phyloP scores from a whole-genome alignment of 2,888 invertebrate species.

The Drosophila mulleri region DNA sequence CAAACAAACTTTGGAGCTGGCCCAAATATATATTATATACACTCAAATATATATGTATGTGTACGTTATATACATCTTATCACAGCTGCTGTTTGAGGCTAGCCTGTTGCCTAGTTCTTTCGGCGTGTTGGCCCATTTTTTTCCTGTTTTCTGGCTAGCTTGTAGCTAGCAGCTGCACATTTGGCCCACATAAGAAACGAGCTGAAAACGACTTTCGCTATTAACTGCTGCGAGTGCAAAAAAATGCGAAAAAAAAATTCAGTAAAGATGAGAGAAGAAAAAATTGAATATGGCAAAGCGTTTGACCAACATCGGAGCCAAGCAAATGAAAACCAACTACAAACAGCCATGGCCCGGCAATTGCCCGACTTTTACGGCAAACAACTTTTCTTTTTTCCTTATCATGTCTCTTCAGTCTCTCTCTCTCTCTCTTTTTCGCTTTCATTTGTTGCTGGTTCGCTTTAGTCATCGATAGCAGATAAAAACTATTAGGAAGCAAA shows the following conservation, averaged over 20 bases:
- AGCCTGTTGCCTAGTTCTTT: slow-evolving; percentile 44
- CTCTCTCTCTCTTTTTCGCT: slow-evolving; percentile 12
- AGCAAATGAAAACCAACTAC: slow-evolving; percentile 59
- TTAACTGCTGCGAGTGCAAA: slow-evolving; percentile 36
- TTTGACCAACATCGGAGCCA: slow-evolving; percentile 70
- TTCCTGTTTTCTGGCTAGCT: slow-evolving; percentile 25
- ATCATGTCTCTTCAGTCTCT: slow-evolving; percentile 13
- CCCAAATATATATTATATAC: slow-evolving; percentile 12
- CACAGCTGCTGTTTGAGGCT: slow-evolving; percentile 19
- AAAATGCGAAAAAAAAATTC: slow-evolving; percentile 8
- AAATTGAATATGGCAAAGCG: slow-evolving; percentile 59
- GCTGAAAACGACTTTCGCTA: slow-evolving; percentile 77
- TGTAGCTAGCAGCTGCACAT: slow-evolving; percentile 65
- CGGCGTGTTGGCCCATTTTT: slow-evolving; percentile 17
- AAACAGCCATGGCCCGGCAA: slow-evolving; percentile 41
- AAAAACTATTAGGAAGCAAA: slow-evolving; percentile 50
- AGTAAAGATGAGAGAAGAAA: slow-evolving; percentile 2
- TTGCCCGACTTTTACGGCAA: slow-evolving; percentile 67
- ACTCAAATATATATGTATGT: slow-evolving; percentile 9
- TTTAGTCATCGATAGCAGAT: slow-evolving; percentile 46
- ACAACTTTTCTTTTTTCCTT: slow-evolving; percentile 70
- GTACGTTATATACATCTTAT: slow-evolving; percentile 15
- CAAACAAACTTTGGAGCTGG: slow-evolving; percentile 10
- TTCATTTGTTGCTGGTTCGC: slow-evolving; percentile 30
- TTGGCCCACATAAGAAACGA: slow-evolving; percentile 75